Evolutionary conservation across 1,140 invertebrate genomes (phyloP).

Genomic region (Cataglyphis hispanica): DNA sequence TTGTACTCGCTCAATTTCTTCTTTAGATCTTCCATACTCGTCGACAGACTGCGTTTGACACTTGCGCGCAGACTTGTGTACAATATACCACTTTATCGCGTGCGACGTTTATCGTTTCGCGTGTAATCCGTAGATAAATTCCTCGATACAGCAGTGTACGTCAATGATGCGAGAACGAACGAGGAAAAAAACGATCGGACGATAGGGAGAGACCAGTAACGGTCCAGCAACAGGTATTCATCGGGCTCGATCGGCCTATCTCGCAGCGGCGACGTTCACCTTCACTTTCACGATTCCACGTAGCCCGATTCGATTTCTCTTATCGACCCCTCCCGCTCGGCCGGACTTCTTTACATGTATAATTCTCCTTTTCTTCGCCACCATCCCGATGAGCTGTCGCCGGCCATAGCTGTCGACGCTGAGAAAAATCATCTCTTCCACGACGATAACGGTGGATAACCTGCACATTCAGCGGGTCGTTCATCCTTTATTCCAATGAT

Average conservation of each 20-base stretch:
- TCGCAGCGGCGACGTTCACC: constrained; percentile 39
- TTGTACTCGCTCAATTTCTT: constrained; percentile 66
- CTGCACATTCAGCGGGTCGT: not conserved
- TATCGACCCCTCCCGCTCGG: constrained; percentile 69
- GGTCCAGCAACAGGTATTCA: constrained; percentile 66
- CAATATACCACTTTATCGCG: constrained; percentile 39
- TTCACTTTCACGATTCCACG: constrained; percentile 74
- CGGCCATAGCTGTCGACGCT: not conserved
- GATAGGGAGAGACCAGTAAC: not conserved
- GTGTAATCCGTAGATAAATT: not conserved
- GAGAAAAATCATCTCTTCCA: constrained; percentile 29
- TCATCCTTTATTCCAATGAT: not conserved
- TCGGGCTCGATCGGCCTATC: constrained; percentile 20
- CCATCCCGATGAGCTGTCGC: constrained; percentile 20
- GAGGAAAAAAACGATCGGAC: not conserved
- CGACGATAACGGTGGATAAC: not conserved
- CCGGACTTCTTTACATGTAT: constrained; percentile 7
- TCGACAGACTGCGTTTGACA: constrained; percentile 31
- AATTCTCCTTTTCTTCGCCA: constrained; percentile 61
- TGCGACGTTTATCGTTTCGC: constrained; percentile 25
- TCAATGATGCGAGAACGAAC: not conserved
- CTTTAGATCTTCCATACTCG: constrained; percentile 60
- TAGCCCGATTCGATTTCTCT: constrained; percentile 72
- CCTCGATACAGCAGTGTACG: not conserved
- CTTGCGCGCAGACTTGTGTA: not conserved